Percentiles rank a stretch among this genome's conserved stretches.
These are phyloP conservation scores for Cirrhinus molitorella DNA, from an alignment of 2,797 vertebrate genomes.

Conservation along the genomic window DNA sequence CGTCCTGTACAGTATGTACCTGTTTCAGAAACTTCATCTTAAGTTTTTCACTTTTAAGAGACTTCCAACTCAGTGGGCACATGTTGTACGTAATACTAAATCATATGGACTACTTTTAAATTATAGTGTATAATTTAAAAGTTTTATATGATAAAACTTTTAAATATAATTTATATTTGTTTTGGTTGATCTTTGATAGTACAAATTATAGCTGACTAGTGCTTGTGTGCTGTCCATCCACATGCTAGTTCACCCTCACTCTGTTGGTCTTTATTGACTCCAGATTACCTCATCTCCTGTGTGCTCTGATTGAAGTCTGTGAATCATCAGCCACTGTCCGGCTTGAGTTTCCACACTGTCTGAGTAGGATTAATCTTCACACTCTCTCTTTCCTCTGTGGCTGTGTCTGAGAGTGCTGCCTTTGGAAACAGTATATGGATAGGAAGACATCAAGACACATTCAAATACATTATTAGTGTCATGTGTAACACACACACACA, in stretches of 20 bases:
- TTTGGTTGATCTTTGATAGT: background rate
- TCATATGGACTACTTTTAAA: background rate
- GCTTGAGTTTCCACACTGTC: slow-evolving; percentile 27
- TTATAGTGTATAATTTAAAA: background rate
- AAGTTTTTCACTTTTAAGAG: background rate
- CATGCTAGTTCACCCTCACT: slow-evolving; percentile 50
- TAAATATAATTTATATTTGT: no score
- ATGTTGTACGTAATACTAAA: background rate
- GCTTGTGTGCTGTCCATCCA: background rate
- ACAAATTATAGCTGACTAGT: no score
- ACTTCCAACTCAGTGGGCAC: background rate
- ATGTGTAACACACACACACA: background rate
- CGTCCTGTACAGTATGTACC: background rate
- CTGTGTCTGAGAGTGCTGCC: background rate
- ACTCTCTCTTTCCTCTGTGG: background rate
- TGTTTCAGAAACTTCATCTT: background rate
- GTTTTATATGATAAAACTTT: no score
- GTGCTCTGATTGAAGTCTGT: slow-evolving; percentile 48
- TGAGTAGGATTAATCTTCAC: slow-evolving; percentile 54
- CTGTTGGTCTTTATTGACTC: slow-evolving; percentile 50
- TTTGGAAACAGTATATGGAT: slow-evolving; percentile 4
- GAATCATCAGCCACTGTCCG: slow-evolving; percentile 49
- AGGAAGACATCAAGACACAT: slow-evolving; percentile 17
- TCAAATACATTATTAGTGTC: background rate
- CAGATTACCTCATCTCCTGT: slow-evolving; percentile 47